Conservation (phyloP, 2,888 invertebrate species). For the Eutolmus rufibarbis region DNA sequence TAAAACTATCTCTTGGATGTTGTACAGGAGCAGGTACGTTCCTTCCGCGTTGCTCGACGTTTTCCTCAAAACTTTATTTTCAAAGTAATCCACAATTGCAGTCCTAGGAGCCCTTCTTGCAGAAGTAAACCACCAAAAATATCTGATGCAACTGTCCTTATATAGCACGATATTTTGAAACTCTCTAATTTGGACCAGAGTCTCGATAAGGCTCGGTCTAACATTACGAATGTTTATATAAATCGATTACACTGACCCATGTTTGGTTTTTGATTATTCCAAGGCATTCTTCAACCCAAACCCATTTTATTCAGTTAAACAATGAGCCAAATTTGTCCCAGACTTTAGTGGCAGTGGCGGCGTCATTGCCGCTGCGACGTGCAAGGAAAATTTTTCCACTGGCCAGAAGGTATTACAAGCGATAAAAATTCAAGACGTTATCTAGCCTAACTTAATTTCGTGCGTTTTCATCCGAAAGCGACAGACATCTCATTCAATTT, state of each 20-base stretch:
- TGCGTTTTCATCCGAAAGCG: neutral
- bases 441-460: conserved; percentile 17
- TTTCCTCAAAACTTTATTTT: neutral
- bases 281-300: neutral
- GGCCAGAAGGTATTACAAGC: neutral
- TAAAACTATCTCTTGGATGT: conserved; percentile 9
- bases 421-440: conserved; percentile 25
- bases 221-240: neutral
- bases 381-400: neutral
- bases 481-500: neutral
- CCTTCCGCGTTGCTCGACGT: neutral
- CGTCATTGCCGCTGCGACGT: neutral
- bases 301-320: neutral
- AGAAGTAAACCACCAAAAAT: neutral
- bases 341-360: neutral
- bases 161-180: neutral
- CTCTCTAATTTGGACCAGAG: neutral
- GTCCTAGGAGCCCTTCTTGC: neutral
- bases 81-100: neutral
- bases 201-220: neutral
- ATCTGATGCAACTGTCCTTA: neutral
- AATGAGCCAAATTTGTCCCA: neutral
- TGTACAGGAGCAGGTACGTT: neutral
- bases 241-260: neutral
- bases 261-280: neutral